Evolutionary conservation across 2,888 invertebrate genomes (phyloP), one percentile per base, ranked within the genome.

Genomic region (Monochamus alternatus): DNA sequence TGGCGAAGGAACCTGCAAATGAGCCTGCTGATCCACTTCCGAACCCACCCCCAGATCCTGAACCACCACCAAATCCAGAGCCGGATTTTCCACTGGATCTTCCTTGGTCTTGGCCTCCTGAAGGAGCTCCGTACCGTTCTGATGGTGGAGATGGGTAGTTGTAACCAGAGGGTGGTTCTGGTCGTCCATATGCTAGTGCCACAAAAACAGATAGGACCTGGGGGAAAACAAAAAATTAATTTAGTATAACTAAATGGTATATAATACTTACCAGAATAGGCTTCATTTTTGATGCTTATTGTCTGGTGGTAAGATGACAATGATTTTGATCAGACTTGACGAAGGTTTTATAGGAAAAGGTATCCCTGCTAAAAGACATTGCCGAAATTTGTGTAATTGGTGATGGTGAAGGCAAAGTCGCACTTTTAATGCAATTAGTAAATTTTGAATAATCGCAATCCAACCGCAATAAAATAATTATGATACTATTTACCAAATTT

Each of bases 351-450:
- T 71, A 71, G 44, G 30, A 30, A 3, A 69, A 47, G 8, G 31
- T 62, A 10, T 51, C 71, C 71, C 71, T 71, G 60, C 71, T 71
- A 63, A 51, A 63, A 63, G 38, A 2, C 14, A 67, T 38, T 67
- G 32, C 67, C 55, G 32, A 67, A 67, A 51, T 55, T 55, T 55
- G 4, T 58, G 32, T 51, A 32, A 58, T n/a, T 14, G 67, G 43
- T 47, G 32, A 30, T 9, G n/a, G 52, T 51, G 3, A n/a, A 51
- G 12, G 55, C 55, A 55, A 52, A 55, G 14, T 55, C 55, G 52
- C 63, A 43, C 32, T 63, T 52, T 71, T 71, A 71, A 71, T 71
- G 62, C n/a, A 71, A 63, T 71, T 47, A 71, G 71, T 51, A 71
- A 71, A 63, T 71, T 62, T 60, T 71, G 51, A 71, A 62, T 71